These are phyloP conservation scores for Xanthia icteritia DNA, from an alignment of 2,888 invertebrate species.

Conservation along the genomic window DNA sequence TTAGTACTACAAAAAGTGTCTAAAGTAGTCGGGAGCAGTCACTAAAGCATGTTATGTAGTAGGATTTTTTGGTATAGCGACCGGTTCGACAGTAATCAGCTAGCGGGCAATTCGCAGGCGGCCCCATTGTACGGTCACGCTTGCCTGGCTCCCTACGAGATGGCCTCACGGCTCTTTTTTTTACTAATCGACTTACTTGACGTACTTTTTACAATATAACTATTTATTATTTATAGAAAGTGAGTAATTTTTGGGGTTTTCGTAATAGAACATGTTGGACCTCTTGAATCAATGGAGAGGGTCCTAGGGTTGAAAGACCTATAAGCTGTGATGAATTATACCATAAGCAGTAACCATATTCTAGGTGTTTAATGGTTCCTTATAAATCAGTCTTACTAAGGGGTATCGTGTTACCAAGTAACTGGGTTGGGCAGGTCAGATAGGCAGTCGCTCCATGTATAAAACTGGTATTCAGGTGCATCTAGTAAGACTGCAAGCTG, in stretches of 20 bases:
- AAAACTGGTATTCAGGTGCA: background rate
- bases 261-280: background rate
- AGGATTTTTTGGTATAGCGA: conserved; percentile 61
- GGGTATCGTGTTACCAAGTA: background rate
- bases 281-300: background rate
- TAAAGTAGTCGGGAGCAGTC: background rate
- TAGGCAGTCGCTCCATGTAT: background rate
- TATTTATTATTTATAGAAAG: conserved; percentile 59
- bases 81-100: conserved; percentile 62
- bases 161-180: conserved; percentile 70
- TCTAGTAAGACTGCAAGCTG: background rate
- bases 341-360: no score
- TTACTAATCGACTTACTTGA: conserved; percentile 62
- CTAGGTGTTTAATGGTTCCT: no score
- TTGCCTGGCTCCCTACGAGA: conserved; percentile 69
- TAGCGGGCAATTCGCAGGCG: conserved; percentile 67
- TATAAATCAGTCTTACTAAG: background rate
- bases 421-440: background rate
- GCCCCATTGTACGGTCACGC: conserved; percentile 72
- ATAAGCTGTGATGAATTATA: conserved; percentile 10
- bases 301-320: background rate
- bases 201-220: conserved; percentile 51
- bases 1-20: background rate
- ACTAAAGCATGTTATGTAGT: conserved; percentile 43
- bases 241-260: conserved; percentile 30